Conservation (phyloP, 2,888 invertebrate species). For the Criorhina ranunculi region DNA sequence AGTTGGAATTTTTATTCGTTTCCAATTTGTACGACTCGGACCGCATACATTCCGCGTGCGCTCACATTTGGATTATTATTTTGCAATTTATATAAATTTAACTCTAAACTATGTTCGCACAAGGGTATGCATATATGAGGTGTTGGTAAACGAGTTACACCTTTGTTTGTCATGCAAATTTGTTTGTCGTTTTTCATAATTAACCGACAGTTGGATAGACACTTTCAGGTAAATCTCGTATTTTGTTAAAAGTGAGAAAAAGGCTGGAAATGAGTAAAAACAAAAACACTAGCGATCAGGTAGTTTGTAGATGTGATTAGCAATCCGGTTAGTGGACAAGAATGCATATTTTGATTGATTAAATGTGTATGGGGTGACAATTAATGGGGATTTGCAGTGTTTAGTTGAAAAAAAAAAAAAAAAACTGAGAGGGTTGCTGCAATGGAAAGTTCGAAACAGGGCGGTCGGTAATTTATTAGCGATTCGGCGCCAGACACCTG, state of each 20-base stretch:
- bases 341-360: constrained; percentile 67
- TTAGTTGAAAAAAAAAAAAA: too few relatives aligned
- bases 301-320: constrained; percentile 18
- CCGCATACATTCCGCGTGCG: constrained; percentile 24
- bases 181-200: constrained; percentile 62
- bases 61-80: constrained; percentile 54
- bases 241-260: constrained; percentile 36
- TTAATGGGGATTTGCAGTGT: constrained; percentile 56
- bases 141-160: constrained; percentile 71
- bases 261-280: background rate
- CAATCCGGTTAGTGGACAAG: constrained; percentile 46
- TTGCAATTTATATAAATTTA: constrained; percentile 69
- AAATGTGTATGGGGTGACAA: constrained; percentile 65
- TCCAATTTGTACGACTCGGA: constrained; percentile 47
- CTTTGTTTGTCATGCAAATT: constrained; percentile 74
- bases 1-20: constrained; percentile 62
- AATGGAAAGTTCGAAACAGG: background rate
- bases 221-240: constrained; percentile 39
- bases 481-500: background rate
- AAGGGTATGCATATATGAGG: constrained; percentile 18
- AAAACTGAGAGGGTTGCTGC: constrained; percentile 22
- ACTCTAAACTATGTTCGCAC: constrained; percentile 22
- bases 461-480: constrained; percentile 1
- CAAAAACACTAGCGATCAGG: background rate
- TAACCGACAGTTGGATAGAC: constrained; percentile 26